A percentile compares a stretch with the other conserved stretches of the same genome.
These are phyloP conservation scores for Quadriops clusia DNA, from an alignment of 2,888 invertebrate species.

Conservation along the genomic window DNA sequence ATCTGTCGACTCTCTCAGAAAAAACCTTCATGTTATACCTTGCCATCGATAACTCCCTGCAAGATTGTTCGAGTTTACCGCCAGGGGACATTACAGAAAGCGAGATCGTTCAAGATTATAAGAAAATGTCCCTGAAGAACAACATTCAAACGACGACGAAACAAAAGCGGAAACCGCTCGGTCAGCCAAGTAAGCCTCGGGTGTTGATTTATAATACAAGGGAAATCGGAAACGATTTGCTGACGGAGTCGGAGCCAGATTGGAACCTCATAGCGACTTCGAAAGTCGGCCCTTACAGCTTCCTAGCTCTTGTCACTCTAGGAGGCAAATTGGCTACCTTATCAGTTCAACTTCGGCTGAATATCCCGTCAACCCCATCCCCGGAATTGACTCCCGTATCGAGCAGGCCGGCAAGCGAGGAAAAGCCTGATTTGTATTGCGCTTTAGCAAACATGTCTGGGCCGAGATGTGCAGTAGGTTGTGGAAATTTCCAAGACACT, in stretches of 20 bases:
- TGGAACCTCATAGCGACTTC: conserved; percentile 50
- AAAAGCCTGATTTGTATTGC: conserved; percentile 46
- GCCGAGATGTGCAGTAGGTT: conserved; percentile 64
- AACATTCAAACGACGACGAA: conserved; percentile 29
- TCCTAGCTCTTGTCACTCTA: conserved; percentile 51
- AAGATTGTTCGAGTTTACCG: conserved; percentile 69
- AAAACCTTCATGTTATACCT: conserved; percentile 67
- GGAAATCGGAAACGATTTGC: conserved; percentile 40
- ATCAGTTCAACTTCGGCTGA: conserved; percentile 43
- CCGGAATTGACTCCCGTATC: conserved; percentile 33
- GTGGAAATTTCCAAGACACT: conserved; percentile 55
- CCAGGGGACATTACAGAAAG: conserved; percentile 51
- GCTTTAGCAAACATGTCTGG: conserved; percentile 50
- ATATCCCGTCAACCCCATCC: conserved; percentile 35
- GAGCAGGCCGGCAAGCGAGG: conserved; percentile 34
- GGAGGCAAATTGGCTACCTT: conserved; percentile 49
- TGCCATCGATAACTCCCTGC: conserved; percentile 60
- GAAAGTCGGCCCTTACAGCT: conserved; percentile 47
- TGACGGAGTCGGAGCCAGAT: conserved; percentile 42
- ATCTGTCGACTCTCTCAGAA: conserved; percentile 38
- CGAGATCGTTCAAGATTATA: conserved; percentile 68
- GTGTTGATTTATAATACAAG: conserved; percentile 49
- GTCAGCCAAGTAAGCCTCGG: conserved; percentile 49
- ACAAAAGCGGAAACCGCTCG: conserved; percentile 38
- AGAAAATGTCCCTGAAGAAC: conserved; percentile 38